Evolutionary conservation across 2,888 invertebrate species (phyloP).

Genomic region (Rhamnusium bicolor): DNA sequence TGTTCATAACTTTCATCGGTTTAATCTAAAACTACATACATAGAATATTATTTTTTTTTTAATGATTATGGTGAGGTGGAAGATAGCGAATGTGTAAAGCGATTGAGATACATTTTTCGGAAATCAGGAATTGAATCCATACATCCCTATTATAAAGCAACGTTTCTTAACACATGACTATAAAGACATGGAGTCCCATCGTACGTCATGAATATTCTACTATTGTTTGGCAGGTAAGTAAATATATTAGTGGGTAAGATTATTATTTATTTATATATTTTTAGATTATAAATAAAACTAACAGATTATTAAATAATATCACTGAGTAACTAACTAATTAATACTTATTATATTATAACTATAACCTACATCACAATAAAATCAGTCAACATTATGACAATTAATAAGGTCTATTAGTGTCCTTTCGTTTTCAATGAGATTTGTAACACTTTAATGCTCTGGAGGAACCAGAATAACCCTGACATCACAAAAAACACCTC

Average conservation of each 20-base stretch:
- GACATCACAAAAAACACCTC: constrained; percentile 77
- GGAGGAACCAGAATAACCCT: constrained; percentile 78
- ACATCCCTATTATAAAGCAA: no score
- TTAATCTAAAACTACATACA: no score
- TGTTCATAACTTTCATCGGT: no score
- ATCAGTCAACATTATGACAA: neutral
- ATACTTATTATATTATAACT: neutral
- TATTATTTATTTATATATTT: neutral
- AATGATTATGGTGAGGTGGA: no score
- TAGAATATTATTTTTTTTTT: no score
- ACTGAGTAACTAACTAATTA: neutral
- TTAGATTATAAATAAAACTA: neutral
- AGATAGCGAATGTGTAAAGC: no score
- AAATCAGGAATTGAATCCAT: no score
- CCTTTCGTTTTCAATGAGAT: constrained; percentile 59
- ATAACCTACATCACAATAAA: constrained; percentile 17
- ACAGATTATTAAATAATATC: neutral
- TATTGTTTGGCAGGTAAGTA: no score
- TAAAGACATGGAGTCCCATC: no score
- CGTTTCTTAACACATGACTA: no score
- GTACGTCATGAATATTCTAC: no score
- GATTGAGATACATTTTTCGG: no score
- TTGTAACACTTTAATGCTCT: constrained; percentile 75
- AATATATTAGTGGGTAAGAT: neutral
- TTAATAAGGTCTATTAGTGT: neutral